These are phyloP conservation scores for Chamaetylas fuelleborni DNA, from an alignment of 2,113 vertebrate genomes.

Conservation along the genomic window DNA sequence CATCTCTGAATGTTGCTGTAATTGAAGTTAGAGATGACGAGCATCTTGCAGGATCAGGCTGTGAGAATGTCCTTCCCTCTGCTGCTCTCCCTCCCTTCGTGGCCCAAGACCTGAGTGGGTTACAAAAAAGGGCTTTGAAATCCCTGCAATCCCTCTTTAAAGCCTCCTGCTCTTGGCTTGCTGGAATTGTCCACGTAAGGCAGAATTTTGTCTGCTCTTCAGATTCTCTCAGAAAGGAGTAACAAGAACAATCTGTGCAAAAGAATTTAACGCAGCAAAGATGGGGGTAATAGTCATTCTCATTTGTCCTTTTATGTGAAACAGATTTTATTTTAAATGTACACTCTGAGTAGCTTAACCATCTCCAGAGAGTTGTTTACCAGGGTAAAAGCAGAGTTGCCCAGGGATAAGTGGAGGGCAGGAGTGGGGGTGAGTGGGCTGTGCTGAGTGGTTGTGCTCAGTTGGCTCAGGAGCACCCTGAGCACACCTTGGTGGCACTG, in stretches of 20 bases:
- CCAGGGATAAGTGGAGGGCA: neutral
- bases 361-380: conserved; percentile 65
- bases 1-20: neutral
- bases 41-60: neutral
- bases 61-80: neutral
- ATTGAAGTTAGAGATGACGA: neutral
- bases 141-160: conserved; percentile 13
- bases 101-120: neutral
- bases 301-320: conserved; percentile 81
- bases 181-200: conserved; percentile 30
- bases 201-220: conserved; percentile 50
- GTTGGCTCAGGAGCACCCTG: neutral
- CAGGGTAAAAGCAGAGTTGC: neutral
- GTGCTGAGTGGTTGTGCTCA: neutral
- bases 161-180: neutral
- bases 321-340: conserved; percentile 77
- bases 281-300: conserved; percentile 71
- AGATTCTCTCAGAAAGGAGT: conserved; percentile 59
- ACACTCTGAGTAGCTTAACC: conserved; percentile 62
- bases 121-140: neutral
- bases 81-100: neutral
- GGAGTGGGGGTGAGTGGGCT: conserved; percentile 37
- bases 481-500: neutral
- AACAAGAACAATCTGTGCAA: conserved; percentile 77
- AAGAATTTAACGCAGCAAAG: conserved; percentile 76